These are phyloP conservation scores for Enteromius anoplus DNA, from an alignment of 2,797 vertebrate species.

Conservation along the genomic window DNA sequence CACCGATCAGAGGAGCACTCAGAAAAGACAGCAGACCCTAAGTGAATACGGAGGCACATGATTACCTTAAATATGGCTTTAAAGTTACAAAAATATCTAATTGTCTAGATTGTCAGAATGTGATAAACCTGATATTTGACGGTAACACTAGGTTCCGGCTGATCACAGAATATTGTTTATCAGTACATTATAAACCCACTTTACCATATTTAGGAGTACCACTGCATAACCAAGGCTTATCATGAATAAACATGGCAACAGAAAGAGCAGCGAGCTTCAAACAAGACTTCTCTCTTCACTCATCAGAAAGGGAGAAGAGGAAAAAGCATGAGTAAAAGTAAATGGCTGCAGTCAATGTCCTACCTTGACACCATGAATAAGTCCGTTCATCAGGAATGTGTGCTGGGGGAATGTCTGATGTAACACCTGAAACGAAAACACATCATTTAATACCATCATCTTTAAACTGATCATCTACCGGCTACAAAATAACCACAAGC, in stretches of 20 bases:
- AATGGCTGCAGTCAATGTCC: conserved; percentile 43
- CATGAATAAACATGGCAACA: conserved; percentile 22
- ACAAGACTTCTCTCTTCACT: not conserved
- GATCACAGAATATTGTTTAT: not conserved
- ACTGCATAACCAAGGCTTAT: not conserved
- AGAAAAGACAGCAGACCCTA: conserved; percentile 91
- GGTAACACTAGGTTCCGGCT: not conserved
- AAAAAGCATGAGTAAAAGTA: not conserved
- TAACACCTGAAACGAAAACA: conserved; percentile 79
- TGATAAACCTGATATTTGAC: not conserved
- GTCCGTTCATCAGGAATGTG: conserved; percentile 93
- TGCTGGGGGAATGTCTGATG: conserved; percentile 92
- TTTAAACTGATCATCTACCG: not conserved
- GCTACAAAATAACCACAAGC: not conserved
- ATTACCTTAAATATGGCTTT: not conserved
- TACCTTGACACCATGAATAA: conserved; percentile 93
- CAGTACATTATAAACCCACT: not conserved
- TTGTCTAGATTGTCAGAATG: not conserved
- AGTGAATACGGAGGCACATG: not conserved
- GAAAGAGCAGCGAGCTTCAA: not conserved
- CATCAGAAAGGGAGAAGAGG: not conserved
- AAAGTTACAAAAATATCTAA: not conserved
- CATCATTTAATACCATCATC: no score
- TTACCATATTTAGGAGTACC: not conserved
- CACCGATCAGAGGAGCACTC: conserved; percentile 91